Base-by-base conservation (phyloP, 2,797 vertebrate genomes). In the Uromys caudimaculatus region DNA sequence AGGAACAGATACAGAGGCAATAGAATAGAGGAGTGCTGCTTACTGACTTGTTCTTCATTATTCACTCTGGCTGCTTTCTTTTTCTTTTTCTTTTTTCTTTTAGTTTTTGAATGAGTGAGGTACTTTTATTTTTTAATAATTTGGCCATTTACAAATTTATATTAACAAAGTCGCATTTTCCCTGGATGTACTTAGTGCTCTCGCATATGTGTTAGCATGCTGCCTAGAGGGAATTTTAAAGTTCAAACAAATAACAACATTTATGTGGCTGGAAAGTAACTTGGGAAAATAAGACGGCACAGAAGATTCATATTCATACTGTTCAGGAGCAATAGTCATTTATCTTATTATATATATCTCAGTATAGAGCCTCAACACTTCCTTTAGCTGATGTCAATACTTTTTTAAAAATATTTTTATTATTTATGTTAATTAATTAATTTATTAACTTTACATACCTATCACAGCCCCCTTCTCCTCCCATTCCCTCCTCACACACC, bases 181-280 rank as follows among this genome's bases (percentile, higher is more conserved):
- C 56, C 58, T 90, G 29, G 62, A 86, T 64, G 12, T 79, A 81
- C 23, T 94, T 93, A 62, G 58, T 52, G 90, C 35, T 47, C 16
- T 96, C 91, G 32, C 32, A 76, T 54, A 85, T 94, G 16, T 71
- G 90, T 93, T 91, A 96, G 90, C 41, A 89, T 95, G 85, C 87
- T 94, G 50, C 52, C 87, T 93, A 84, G n/a, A 90, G 84, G 77
- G 10, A 6, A 87, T 91, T 96, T 92, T 69, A 87, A 94, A 95
- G 47, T 95, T 93, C 56, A 71, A 76, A 79, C 24, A 29, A 90
- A 93, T 91, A 83, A 91, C 29, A 86, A 54, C 73, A 77, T 95
- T 81, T 79, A 52, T 82, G 50, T 84, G 77, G n/a, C 50, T 75
- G 56, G 75, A 94, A 91, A 94, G 58, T 91, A 96, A 95, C 76